Evolutionary conservation across 1,140 invertebrate species (phyloP), one percentile per base, ranked within the genome.

Genomic region (Drosophila ogumai): DNA sequence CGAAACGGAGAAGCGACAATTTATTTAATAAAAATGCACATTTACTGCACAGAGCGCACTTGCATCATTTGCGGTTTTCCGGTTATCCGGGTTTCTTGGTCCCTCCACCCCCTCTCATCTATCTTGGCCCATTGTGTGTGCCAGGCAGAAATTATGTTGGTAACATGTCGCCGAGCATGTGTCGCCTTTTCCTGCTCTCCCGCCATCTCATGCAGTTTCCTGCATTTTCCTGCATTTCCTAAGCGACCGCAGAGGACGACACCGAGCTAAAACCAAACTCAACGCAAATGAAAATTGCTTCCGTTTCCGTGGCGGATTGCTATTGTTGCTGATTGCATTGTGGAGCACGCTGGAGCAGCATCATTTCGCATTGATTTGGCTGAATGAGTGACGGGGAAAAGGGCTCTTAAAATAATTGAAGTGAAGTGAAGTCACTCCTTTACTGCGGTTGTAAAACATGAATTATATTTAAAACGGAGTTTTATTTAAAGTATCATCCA

Each of bases 251-350:
- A 63, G 50, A 74, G 71, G 49, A 63, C 71, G 77, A 67, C 66
- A 81, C 81, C 77, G 72, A 76, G 79, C 72, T 60, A 75, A 76
- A 76, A 71, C 69, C 77, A 90, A 90, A 75, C 85, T 88, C 73
- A 74, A 88, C 85, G 73, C 81, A 90, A 88, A 88, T 90, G 85
- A 90, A 90, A 90, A 90, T 90, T 90, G 85, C 86, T 90, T 90
- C 85, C 85, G 85, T 60, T 90, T 90, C 85, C 85, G 85, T 60
- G 66, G 65, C 52, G 64, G 65, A 73, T 77, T 50, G 76, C 75
- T 80, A 87, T 87, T 87, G 82, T 87, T 78, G 76, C 80, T 87
- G 82, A 85, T 86, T 86, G 79, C 75, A 54, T 50, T 67, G 77
- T 64, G 58, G 57, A 67, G 60, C 72, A 56, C 67, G 65, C 44